Evolutionary conservation across 2,113 vertebrate genomes (phyloP).

Genomic region (Mandrillus leucophaeus): DNA sequence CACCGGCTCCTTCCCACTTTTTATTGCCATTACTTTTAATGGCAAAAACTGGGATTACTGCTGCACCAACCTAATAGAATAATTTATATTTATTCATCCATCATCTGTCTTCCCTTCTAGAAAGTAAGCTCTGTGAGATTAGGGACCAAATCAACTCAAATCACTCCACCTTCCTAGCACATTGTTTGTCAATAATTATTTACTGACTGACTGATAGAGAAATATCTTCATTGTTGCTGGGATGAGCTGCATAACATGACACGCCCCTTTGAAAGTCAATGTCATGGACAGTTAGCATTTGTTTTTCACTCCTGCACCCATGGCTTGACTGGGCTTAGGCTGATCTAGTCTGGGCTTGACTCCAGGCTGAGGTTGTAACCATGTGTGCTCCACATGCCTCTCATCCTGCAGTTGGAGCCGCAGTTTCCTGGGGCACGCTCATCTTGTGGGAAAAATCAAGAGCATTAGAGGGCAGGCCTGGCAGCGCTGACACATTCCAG

Average conservation of each 20-base stretch:
- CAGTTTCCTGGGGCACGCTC: too few relatives aligned
- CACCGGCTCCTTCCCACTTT: too few relatives aligned
- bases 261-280: neutral
- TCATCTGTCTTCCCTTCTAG: neutral
- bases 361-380: neutral
- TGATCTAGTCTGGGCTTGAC: neutral
- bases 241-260: neutral
- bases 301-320: neutral
- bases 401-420: neutral
- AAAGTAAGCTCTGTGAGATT: neutral
- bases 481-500: rapidly evolving
- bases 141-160: neutral
- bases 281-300: neutral
- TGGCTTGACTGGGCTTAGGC: neutral
- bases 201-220: neutral
- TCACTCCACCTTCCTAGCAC: neutral
- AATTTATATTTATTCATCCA: neutral
- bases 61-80: too few relatives aligned
- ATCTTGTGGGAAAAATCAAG: neutral
- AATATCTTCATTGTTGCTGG: neutral
- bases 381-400: too few relatives aligned
- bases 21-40: too few relatives aligned
- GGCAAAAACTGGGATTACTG: too few relatives aligned
- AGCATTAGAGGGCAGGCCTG: neutral
- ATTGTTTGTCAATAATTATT: too few relatives aligned